Evolutionary conservation across 2,888 invertebrate species (phyloP).

Genomic region (Eledone cirrhosa): DNA sequence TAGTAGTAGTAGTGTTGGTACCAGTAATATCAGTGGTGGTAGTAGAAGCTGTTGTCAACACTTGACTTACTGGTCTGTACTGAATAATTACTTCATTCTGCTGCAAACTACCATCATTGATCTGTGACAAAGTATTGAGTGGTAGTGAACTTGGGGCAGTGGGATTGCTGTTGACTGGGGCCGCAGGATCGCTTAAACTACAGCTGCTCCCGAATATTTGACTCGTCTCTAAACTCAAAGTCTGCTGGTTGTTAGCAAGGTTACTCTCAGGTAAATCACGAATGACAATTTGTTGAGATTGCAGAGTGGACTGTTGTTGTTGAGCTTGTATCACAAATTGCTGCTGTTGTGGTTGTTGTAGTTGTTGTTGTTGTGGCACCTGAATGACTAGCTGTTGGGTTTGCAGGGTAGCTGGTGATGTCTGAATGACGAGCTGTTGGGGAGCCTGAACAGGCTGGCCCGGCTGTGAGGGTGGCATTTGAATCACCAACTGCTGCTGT

Average conservation of each 20-base stretch:
- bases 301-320: constrained; percentile 28
- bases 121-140: neutral
- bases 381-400: constrained; percentile 31
- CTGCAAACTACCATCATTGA: neutral
- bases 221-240: neutral
- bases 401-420: constrained; percentile 31
- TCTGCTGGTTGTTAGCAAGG: constrained; percentile 34
- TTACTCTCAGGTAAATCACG: constrained; percentile 37
- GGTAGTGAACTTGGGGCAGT: constrained; percentile 15
- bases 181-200: neutral
- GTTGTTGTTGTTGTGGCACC: constrained; percentile 32
- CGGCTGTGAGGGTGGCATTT: constrained; percentile 31
- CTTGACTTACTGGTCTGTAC: constrained; percentile 4
- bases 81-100: constrained; percentile 23
- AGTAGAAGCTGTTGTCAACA: neutral
- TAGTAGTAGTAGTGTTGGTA: neutral
- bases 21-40: neutral
- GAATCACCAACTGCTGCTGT: constrained; percentile 32
- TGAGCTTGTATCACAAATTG: constrained; percentile 32
- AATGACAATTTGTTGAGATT: constrained; percentile 31
- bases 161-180: constrained; percentile 34
- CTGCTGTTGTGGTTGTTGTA: constrained; percentile 31
- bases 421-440: constrained; percentile 27
- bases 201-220: too few species aligned
- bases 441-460: constrained; percentile 31